These are phyloP conservation scores for Sandelia bainsii DNA, from an alignment of 2,797 vertebrate species.

Conservation along the genomic window DNA sequence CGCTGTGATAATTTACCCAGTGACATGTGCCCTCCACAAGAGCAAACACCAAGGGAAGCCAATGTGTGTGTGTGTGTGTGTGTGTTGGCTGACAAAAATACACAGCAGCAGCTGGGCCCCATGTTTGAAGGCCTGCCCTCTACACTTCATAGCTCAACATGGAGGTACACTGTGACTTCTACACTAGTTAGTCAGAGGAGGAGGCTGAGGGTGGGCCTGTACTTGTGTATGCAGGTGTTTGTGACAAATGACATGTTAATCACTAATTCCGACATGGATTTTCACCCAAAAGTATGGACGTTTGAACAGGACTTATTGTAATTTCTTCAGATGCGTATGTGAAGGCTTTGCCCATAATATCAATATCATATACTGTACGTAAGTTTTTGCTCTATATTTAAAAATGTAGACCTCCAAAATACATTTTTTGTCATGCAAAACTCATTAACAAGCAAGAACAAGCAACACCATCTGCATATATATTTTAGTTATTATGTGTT, in stretches of 20 bases:
- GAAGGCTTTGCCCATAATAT: neutral
- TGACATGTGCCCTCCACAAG: conserved; percentile 83
- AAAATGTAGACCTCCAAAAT: neutral
- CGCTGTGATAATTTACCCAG: conserved; percentile 83
- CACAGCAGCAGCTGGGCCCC: conserved; percentile 80
- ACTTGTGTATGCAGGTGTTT: conserved; percentile 81
- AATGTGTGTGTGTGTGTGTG: conserved; percentile 52
- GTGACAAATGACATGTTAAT: conserved; percentile 81
- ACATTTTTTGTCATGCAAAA: neutral
- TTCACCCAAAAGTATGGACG: conserved; percentile 13
- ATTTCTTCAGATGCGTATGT: conserved; percentile 4
- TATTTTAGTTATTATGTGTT: neutral
- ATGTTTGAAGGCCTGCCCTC: conserved; percentile 79
- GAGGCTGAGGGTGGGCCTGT: conserved; percentile 70
- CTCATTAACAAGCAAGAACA: too few relatives aligned
- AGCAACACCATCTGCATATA: neutral
- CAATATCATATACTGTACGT: neutral
- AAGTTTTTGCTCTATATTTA: neutral
- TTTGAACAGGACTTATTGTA: conserved; percentile 13
- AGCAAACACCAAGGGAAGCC: conserved; percentile 79
- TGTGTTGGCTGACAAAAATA: conserved; percentile 80
- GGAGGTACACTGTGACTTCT: conserved; percentile 81
- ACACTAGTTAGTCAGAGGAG: conserved; percentile 76
- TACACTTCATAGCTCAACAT: conserved; percentile 74
- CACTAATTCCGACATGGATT: conserved; percentile 49